A percentile compares a stretch with the other conserved stretches of the same genome.
Evolutionary conservation across 2,797 vertebrate species (phyloP).

Genomic region (Hippocampus kuda): DNA sequence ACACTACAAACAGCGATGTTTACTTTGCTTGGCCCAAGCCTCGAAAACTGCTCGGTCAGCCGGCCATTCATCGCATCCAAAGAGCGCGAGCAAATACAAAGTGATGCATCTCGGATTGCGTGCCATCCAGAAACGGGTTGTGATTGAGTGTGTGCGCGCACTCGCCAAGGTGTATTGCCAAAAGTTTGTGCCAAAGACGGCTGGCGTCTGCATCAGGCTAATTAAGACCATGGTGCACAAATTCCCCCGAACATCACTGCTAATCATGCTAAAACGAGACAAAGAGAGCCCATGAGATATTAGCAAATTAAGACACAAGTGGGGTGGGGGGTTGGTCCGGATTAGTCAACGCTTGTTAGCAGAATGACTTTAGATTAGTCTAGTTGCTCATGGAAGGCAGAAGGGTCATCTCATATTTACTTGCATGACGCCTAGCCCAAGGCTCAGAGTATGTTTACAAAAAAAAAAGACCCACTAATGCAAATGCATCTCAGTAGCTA

Average conservation of each 20-base stretch:
- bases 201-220: not conserved
- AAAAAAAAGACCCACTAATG: not conserved
- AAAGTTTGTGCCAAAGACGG: not conserved
- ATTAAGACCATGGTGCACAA: not conserved
- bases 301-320: conserved; percentile 1
- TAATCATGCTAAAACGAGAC: conserved; percentile 4
- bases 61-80: conserved; percentile 22
- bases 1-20: conserved; percentile 40
- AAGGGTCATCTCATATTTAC: not conserved
- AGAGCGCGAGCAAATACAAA: conserved; percentile 25
- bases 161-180: not conserved
- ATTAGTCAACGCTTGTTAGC: conserved; percentile 1
- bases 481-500: no score
- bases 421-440: not conserved
- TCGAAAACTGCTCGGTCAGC: conserved; percentile 41
- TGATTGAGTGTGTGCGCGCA: not conserved
- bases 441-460: not conserved
- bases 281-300: conserved; percentile 6
- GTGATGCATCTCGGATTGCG: conserved; percentile 14
- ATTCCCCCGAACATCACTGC: conserved; percentile 2
- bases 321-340: not conserved
- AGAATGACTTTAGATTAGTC: not conserved
- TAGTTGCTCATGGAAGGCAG: not conserved
- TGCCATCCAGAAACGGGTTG: conserved; percentile 6
- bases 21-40: conserved; percentile 26